Conservation (phyloP, 1,140 invertebrate species). For the Steinernema khuongi region DNA sequence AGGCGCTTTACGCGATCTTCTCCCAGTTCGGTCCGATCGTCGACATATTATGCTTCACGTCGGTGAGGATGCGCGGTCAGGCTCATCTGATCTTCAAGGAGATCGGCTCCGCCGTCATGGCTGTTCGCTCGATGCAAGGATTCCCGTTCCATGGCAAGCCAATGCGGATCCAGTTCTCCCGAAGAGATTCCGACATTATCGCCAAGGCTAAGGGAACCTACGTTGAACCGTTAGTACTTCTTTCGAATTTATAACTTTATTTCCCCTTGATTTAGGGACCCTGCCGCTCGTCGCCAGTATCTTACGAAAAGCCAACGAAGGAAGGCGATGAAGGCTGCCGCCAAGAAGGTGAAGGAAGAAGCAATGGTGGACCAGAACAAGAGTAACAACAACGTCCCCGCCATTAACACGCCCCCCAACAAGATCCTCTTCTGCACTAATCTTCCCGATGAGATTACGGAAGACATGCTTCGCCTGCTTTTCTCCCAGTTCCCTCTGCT, state of each 20-base stretch:
- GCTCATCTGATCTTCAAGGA: conserved; percentile 99
- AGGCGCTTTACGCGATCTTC: conserved; percentile 96
- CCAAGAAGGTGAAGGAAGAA: too few relatives aligned
- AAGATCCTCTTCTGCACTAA: conserved; percentile 99
- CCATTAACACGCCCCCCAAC: conserved; percentile 75
- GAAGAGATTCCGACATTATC: conserved; percentile 86
- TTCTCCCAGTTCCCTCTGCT: conserved; percentile 64
- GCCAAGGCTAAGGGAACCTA: conserved; percentile 94
- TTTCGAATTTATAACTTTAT: neutral
- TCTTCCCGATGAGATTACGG: conserved; percentile 92
- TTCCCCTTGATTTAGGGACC: neutral
- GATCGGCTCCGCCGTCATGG: conserved; percentile 89
- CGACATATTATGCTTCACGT: conserved; percentile 93
- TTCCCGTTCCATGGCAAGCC: conserved; percentile 99
- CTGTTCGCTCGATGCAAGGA: conserved; percentile 91
- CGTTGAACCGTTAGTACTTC: conserved; percentile 66
- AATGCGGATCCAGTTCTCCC: conserved; percentile 94
- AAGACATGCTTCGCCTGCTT: conserved; percentile 98
- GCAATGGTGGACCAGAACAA: neutral
- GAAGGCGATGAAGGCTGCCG: too few relatives aligned
- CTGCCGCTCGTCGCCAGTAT: too few relatives aligned
- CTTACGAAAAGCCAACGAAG: too few relatives aligned
- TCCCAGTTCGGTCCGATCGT: conserved; percentile 98
- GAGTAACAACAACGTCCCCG: neutral
- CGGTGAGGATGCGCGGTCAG: conserved; percentile 94